These are phyloP conservation scores for Proisotoma minuta DNA, from an alignment of 2,888 invertebrate genomes.

Conservation along the genomic window DNA sequence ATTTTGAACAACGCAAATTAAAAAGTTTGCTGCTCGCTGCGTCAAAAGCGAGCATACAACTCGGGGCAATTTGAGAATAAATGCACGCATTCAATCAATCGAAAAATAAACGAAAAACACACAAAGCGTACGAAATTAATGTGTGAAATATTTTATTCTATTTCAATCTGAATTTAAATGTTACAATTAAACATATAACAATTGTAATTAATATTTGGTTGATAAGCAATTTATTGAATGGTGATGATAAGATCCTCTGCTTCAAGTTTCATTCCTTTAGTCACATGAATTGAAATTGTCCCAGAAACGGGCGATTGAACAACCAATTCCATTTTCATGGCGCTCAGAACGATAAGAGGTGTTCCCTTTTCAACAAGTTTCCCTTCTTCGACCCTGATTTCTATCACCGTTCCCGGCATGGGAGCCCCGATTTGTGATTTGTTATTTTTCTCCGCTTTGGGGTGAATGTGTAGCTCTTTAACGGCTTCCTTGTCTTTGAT, in stretches of 20 bases:
- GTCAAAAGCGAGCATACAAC: too few relatives aligned
- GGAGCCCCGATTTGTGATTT: slow-evolving; percentile 93
- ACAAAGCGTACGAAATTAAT: too few relatives aligned
- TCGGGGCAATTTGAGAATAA: too few relatives aligned
- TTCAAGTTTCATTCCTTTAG: slow-evolving; percentile 82
- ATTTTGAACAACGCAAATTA: too few relatives aligned
- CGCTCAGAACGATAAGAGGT: slow-evolving; percentile 86
- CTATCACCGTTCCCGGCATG: slow-evolving; percentile 95
- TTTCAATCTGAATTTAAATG: too few relatives aligned
- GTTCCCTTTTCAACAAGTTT: slow-evolving; percentile 85
- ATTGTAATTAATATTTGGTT: too few relatives aligned
- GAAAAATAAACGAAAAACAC: too few relatives aligned
- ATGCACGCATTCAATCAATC: too few relatives aligned
- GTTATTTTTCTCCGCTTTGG: slow-evolving; percentile 84
- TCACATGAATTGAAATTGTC: slow-evolving; percentile 68
- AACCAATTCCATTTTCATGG: slow-evolving; percentile 99
- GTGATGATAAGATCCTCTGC: slow-evolving; percentile 88
- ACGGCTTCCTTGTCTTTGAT: slow-evolving; percentile 86
- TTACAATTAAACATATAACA: too few relatives aligned
- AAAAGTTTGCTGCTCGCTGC: too few relatives aligned
- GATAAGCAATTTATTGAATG: slow-evolving; percentile 70
- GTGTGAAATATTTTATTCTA: too few relatives aligned
- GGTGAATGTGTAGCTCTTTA: slow-evolving; percentile 89
- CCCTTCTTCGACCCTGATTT: slow-evolving; percentile 86
- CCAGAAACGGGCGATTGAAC: slow-evolving; percentile 90